These are phyloP conservation scores for Rhodeus uyekii DNA, from an alignment of 2,797 vertebrate genomes.

Conservation along the genomic window DNA sequence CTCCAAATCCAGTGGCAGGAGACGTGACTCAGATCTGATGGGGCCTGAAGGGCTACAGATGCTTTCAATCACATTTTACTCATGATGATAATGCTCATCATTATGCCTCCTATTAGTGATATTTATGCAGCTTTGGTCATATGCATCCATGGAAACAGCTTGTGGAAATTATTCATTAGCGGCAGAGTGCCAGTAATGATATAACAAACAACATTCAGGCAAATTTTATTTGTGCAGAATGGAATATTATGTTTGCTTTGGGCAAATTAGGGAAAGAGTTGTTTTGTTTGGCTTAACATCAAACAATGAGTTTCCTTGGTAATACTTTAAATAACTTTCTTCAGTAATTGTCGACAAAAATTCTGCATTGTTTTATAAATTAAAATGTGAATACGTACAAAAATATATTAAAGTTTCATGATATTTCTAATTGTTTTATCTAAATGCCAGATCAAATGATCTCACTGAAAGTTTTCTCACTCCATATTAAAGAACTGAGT, in stretches of 20 bases:
- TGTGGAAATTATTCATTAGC: not conserved
- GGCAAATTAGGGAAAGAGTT: not conserved
- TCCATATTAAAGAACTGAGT: too few relatives aligned
- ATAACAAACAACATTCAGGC: not conserved
- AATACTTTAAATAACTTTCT: not conserved
- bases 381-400: not conserved
- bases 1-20: not conserved
- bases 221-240: not conserved
- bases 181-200: not conserved
- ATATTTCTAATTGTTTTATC: not conserved
- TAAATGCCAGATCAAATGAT: not conserved
- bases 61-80: not conserved
- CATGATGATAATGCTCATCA: slow-evolving; percentile 24
- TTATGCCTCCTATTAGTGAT: slow-evolving; percentile 11
- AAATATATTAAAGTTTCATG: not conserved
- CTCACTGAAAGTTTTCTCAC: not conserved
- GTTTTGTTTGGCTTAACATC: not conserved
- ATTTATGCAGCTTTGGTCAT: slow-evolving; percentile 15
- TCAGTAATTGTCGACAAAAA: not conserved
- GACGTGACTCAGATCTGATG: slow-evolving; percentile 15
- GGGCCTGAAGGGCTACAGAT: not conserved
- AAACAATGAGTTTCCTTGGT: not conserved
- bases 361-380: not conserved
- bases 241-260: not conserved
- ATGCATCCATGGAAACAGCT: slow-evolving; percentile 34